These are phyloP conservation scores for Lipotes vexillifer DNA, from an alignment of 2,113 vertebrate species.

Conservation along the genomic window DNA sequence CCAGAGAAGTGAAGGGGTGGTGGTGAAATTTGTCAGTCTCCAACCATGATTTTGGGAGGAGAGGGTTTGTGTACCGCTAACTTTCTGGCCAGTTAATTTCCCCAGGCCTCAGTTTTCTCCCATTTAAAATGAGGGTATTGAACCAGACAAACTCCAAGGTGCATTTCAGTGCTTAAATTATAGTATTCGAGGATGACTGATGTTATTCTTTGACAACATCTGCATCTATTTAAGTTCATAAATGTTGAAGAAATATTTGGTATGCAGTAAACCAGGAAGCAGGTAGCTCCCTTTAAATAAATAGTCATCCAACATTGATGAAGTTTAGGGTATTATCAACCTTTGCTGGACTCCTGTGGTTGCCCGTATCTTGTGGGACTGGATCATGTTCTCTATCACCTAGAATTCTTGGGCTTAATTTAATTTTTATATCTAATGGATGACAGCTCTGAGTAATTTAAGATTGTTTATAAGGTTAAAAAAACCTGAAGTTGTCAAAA, in stretches of 20 bases:
- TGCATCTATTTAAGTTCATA: slow-evolving; percentile 73
- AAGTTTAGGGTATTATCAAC: slow-evolving; percentile 53
- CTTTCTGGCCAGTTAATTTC: background rate
- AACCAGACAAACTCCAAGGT: slow-evolving; percentile 28
- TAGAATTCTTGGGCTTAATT: slow-evolving; percentile 57
- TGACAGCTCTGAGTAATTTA: slow-evolving; percentile 56
- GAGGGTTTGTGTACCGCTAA: background rate
- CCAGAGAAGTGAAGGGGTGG: background rate
- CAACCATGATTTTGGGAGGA: background rate
- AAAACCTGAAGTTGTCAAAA: slow-evolving; percentile 50
- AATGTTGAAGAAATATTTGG: slow-evolving; percentile 70
- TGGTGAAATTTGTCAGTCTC: background rate
- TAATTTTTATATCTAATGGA: slow-evolving; percentile 62
- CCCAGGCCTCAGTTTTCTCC: slow-evolving; percentile 21
- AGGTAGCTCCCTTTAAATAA: slow-evolving; percentile 67
- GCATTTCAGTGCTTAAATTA: slow-evolving; percentile 47
- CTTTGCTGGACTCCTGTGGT: background rate
- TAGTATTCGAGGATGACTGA: slow-evolving; percentile 50
- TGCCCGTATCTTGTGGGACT: slow-evolving; percentile 44
- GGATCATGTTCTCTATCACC: slow-evolving; percentile 66
- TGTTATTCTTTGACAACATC: slow-evolving; percentile 70
- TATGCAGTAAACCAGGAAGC: slow-evolving; percentile 65
- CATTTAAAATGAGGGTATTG: background rate
- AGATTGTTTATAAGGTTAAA: slow-evolving; percentile 55
- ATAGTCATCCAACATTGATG: background rate